These are phyloP conservation scores for Sparidentex hasta DNA, from an alignment of 2,797 vertebrate genomes.

Conservation along the genomic window DNA sequence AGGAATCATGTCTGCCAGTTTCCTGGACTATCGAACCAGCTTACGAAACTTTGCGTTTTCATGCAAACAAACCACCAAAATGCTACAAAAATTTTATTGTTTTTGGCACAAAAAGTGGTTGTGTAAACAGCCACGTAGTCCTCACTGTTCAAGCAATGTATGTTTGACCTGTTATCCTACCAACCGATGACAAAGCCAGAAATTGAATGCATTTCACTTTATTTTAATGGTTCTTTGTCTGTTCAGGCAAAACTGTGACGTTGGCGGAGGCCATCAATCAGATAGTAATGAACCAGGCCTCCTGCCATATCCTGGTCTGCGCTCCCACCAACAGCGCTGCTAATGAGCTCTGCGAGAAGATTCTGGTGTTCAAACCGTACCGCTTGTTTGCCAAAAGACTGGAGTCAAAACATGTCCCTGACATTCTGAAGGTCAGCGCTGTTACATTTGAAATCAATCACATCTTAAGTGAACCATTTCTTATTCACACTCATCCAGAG, in stretches of 20 bases:
- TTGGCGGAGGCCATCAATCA: conserved; percentile 97
- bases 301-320: conserved; percentile 90
- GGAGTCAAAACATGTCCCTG: conserved; percentile 81
- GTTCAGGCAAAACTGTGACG: conserved; percentile 93
- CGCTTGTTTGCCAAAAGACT: conserved; percentile 90
- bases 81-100: too few relatives aligned
- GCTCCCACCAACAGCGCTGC: conserved; percentile 94
- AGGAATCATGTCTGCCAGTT: too few relatives aligned
- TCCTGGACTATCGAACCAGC: too few relatives aligned
- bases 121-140: too few relatives aligned
- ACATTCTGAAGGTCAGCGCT: conserved; percentile 81
- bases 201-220: background rate
- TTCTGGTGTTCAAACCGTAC: conserved; percentile 86
- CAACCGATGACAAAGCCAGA: fast-evolving
- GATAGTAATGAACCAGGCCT: conserved; percentile 85
- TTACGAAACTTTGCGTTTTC: too few relatives aligned
- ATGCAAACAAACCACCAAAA: too few relatives aligned
- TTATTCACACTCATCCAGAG: background rate
- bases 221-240: background rate
- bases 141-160: background rate
- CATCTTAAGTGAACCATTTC: background rate
- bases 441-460: background rate
- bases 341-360: conserved; percentile 91
- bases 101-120: too few relatives aligned
- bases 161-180: background rate